Base-by-base conservation (phyloP, 30 jellyfish, hydroid and myxozoan species). In the Catostylus mosaicus region DNA sequence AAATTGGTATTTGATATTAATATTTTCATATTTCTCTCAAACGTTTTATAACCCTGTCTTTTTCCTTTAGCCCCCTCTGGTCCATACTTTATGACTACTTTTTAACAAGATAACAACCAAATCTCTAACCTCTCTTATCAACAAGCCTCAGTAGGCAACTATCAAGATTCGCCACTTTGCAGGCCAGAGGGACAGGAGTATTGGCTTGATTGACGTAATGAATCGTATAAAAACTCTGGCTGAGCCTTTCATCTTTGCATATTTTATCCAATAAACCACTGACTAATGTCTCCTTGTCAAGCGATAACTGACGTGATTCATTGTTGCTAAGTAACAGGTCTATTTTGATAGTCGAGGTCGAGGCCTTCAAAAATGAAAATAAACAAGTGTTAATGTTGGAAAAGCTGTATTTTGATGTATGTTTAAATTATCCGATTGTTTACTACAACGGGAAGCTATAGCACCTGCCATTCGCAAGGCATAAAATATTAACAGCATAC, bases 201-300 rank as follows among this genome's bases (percentile, higher is more conserved):
- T 76, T n/a, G 9, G 77, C 50, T 33, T 67, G 69, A 11, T 48
- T 59, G 66, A 54, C 65, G 57, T 76, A 76, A 76, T 76, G 67
- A 33, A 76, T 30, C 30, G 72, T 57, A 30, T 76, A 76, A 51
- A 76, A 57, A 60, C 78, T 76, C 52, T 43, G 67, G 57, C 16
- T 54, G 5, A 76, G 72, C 18, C 34, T 57, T n/a, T 76, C 88
- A 14, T 76, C 88, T n/a, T 62, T 38, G 34, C 88, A 76, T 8
- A 40, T 62, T 30, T 62, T 60, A 62, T 76, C 88, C 16, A 76
- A 27, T 30, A 76, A 36, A 30, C 34, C 68, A 23, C 65, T n/a
- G 66, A 59, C 43, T 36, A 32, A n/a, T 34, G 66, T 61, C 46
- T 61, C 40, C 19, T 60, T 76, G 46, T 57, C 78, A 11, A 76